These are phyloP conservation scores for Climacteris rufus DNA, from an alignment of 2,113 vertebrate species.

Conservation along the genomic window DNA sequence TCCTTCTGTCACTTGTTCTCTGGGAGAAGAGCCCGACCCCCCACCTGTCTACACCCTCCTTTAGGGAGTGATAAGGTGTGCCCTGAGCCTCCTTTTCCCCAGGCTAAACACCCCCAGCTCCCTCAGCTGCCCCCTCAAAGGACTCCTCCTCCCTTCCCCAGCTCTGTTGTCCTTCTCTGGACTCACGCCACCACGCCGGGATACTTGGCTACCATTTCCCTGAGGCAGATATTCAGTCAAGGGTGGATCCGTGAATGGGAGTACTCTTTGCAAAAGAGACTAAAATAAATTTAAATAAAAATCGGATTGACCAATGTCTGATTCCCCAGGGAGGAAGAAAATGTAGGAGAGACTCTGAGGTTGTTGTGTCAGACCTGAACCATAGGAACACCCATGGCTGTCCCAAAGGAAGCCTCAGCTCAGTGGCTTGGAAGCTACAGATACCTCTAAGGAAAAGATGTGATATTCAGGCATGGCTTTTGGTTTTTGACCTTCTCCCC, in stretches of 20 bases:
- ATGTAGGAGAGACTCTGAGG: accelerated
- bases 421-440: accelerated
- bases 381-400: accelerated
- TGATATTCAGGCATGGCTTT: neutral
- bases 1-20: neutral
- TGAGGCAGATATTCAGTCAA: neutral
- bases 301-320: accelerated
- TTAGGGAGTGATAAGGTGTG: accelerated
- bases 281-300: neutral
- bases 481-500: neutral
- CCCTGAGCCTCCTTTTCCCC: neutral
- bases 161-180: neutral
- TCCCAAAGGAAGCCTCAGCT: neutral
- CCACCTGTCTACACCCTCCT: neutral
- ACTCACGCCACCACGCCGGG: neutral
- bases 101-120: too few relatives aligned
- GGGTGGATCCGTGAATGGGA: neutral
- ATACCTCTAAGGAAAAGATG: neutral
- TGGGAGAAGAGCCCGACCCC: too few relatives aligned
- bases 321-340: accelerated
- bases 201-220: accelerated
- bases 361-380: neutral
- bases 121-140: neutral
- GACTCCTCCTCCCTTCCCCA: neutral
- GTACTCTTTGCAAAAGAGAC: neutral